Evolutionary conservation across 2,113 vertebrate genomes (phyloP).

Genomic region (Potamarius usumacintae): DNA sequence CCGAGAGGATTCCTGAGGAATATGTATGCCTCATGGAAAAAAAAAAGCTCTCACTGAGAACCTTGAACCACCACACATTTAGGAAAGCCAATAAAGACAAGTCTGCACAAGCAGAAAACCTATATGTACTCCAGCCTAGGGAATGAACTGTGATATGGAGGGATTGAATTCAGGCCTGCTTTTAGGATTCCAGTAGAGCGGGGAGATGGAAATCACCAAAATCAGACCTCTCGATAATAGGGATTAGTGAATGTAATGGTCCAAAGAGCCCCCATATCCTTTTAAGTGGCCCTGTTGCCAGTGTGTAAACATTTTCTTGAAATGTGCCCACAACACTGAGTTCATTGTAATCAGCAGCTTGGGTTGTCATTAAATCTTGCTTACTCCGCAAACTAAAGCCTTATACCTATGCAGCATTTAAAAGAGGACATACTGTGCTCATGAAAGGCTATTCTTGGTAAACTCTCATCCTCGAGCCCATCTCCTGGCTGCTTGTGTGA

Average conservation of each 20-base stretch:
- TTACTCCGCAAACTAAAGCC: slow-evolving; percentile 32
- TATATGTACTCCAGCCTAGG: slow-evolving; percentile 9
- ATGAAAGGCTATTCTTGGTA: slow-evolving; percentile 8
- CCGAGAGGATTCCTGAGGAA: slow-evolving; percentile 15
- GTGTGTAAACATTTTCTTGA: slow-evolving; percentile 48
- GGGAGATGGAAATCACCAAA: slow-evolving; percentile 31
- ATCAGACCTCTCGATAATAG: slow-evolving; percentile 29
- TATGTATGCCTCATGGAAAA: not conserved
- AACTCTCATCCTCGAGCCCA: not conserved
- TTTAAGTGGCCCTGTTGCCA: slow-evolving; percentile 31
- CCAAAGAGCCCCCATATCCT: slow-evolving; percentile 9
- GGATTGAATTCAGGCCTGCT: slow-evolving; percentile 20
- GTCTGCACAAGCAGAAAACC: slow-evolving; percentile 25
- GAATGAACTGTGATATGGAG: not conserved
- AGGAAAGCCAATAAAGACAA: slow-evolving; percentile 14
- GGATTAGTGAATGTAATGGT: slow-evolving; percentile 25
- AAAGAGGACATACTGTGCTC: slow-evolving; percentile 3
- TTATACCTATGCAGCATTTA: slow-evolving; percentile 37
- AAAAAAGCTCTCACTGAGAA: not conserved
- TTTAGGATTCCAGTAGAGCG: slow-evolving; percentile 1
- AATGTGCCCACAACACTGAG: slow-evolving; percentile 41
- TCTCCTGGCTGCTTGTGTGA: slow-evolving; percentile 16
- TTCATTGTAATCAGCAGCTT: slow-evolving; percentile 35
- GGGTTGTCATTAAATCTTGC: slow-evolving; percentile 29
- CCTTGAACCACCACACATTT: not conserved